phyloP scores from a whole-genome alignment of 2,888 invertebrate species.

The Gymnocheta viridis region DNA sequence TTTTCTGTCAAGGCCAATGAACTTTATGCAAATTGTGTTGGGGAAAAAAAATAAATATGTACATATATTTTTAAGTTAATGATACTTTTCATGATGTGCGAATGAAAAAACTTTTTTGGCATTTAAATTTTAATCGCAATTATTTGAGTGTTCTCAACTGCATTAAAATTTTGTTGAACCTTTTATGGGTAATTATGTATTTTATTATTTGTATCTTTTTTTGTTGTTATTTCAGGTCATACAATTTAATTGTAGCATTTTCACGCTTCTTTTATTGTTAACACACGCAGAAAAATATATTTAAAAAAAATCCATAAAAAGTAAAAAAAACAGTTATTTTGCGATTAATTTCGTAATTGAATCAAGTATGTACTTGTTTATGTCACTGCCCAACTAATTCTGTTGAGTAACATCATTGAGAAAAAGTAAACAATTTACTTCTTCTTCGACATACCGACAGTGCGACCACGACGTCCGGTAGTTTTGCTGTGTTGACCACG shows the following conservation, averaged over 20 bases:
- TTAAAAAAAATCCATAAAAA: too few relatives aligned
- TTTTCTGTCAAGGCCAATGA: conserved; percentile 32
- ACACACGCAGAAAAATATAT: too few relatives aligned
- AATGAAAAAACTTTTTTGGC: conserved; percentile 26
- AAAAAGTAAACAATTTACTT: too few relatives aligned
- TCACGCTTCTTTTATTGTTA: not conserved
- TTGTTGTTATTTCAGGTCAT: not conserved
- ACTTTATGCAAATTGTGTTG: conserved; percentile 40
- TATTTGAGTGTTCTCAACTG: conserved; percentile 5
- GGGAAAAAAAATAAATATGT: not conserved
- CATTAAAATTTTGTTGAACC: conserved; percentile 22
- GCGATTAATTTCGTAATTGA: too few relatives aligned
- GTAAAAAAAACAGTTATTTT: too few relatives aligned
- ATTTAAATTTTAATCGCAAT: conserved; percentile 49
- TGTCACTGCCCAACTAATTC: too few relatives aligned
- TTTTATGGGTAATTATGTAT: conserved; percentile 28
- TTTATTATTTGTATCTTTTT: not conserved
- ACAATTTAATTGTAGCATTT: not conserved
- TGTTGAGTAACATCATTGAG: too few relatives aligned
- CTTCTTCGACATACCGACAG: too few relatives aligned
- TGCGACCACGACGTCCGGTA: too few relatives aligned
- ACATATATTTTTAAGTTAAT: conserved; percentile 46
- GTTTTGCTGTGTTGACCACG: too few relatives aligned
- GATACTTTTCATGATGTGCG: conserved; percentile 23
- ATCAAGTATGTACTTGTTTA: too few relatives aligned